Conservation (phyloP, 2,888 invertebrate species). For the Hypomecis punctinalis region DNA sequence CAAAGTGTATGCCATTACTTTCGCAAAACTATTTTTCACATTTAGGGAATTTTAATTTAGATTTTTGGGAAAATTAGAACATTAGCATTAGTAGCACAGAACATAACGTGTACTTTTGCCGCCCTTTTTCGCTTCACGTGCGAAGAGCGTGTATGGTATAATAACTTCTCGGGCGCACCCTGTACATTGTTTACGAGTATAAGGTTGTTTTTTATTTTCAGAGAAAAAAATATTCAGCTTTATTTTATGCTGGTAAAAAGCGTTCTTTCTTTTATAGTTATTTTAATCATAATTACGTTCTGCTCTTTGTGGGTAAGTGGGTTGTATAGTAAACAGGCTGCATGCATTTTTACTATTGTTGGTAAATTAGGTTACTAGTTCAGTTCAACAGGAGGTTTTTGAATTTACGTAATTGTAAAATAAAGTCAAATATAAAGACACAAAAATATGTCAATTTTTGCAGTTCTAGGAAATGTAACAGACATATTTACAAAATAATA, state of each 20-base stretch:
- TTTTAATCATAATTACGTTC: constrained; percentile 14
- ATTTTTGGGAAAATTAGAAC: too few species aligned
- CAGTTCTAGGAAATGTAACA: too few species aligned
- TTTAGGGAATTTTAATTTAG: too few species aligned
- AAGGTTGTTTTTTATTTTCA: constrained; percentile 9
- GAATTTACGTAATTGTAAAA: too few species aligned
- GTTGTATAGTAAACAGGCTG: background rate
- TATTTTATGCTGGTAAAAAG: constrained; percentile 8
- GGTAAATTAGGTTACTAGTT: background rate
- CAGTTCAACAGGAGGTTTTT: background rate
- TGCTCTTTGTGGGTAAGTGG: constrained; percentile 3
- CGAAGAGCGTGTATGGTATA: constrained; percentile 6
- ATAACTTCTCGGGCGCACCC: constrained; percentile 7
- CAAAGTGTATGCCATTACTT: too few species aligned
- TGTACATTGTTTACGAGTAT: constrained; percentile 22
- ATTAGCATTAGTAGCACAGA: too few species aligned
- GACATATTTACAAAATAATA: too few species aligned
- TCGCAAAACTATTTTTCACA: too few species aligned
- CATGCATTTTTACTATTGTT: background rate
- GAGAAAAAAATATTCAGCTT: background rate
- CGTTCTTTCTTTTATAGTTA: constrained; percentile 10
- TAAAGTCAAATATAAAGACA: too few species aligned
- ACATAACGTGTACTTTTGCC: constrained; percentile 7
- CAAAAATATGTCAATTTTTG: background rate
- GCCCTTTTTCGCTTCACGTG: constrained; percentile 1